Evolutionary conservation across 2,888 invertebrate genomes (phyloP), one percentile per base, ranked within the genome.

Genomic region (Troglohyphantes excavatus): DNA sequence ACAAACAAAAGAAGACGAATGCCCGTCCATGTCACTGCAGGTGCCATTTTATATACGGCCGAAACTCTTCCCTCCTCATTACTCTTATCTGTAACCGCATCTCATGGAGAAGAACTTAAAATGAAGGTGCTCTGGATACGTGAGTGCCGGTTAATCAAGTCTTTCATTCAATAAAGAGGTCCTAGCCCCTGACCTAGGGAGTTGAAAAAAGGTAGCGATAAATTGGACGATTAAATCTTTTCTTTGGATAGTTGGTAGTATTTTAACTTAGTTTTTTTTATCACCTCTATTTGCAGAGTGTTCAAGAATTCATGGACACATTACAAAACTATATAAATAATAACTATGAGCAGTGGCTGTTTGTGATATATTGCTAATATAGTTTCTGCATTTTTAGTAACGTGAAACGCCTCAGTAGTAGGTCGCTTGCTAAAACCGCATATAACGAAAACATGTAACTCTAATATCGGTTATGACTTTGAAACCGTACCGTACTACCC

Each of bases 1-100:
- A 39, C 1, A 7, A 39, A 1, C 3, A 39, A 1, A 39, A 39
- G 39, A 7, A 7, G 13, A 7, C 39, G 13, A 39, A 39, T 39
- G 13, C 39, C 3, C 39, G 0, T 17, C 17, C 13, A 0, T 2
- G 53, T 53, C 13, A 53, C 76, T 61, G 39, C 76, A 63, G 43
- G 63, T 78, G 63, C 61, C 26, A 39, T 27, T 29, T 63, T 46
- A 46, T 67, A 67, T 67, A 6, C 5, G 33, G 63, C 23, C 9
- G 68, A 39, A n/a, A 53, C 81, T 43, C 81, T 67, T 67, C 81
- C 63, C 59, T n/a, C 11, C 39, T 72, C 70, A 70, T 82, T 82
- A 82, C 70, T 39, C 61, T 72, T 82, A 82, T 82, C 82, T 59
- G 53, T 7, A 81, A 19, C 19, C 13, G 27, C 79, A 68, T 81